A percentile compares a stretch with the other conserved stretches of the same genome.
phyloP scores from a whole-genome alignment of 2,888 invertebrate species.

The Platycheirus albimanus region DNA sequence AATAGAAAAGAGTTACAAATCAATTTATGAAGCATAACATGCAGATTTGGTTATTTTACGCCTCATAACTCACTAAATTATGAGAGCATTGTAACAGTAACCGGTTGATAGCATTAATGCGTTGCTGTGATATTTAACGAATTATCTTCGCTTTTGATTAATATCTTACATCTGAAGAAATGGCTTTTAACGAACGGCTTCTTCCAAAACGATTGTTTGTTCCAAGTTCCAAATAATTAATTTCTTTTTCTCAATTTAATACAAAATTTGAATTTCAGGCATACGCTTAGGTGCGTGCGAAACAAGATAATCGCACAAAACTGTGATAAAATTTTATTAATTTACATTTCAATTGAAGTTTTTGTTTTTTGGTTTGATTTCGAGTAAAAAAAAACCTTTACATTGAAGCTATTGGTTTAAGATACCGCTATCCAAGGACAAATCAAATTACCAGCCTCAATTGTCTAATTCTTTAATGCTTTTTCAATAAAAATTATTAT shows the following conservation, averaged over 20 bases:
- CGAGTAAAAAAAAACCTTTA: not conserved
- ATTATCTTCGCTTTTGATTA: constrained; percentile 17
- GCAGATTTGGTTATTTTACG: constrained; percentile 5
- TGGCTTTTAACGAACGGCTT: constrained; percentile 8
- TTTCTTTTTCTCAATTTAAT: constrained; percentile 16
- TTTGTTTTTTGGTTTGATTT: too few relatives aligned
- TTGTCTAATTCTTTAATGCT: not conserved
- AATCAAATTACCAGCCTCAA: constrained; percentile 5
- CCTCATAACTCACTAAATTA: constrained; percentile 4
- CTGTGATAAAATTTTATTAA: not conserved
- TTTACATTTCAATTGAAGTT: not conserved
- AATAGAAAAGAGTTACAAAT: not conserved
- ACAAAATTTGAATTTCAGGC: constrained; percentile 26
- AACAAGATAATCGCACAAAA: not conserved
- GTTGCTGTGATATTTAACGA: constrained; percentile 27
- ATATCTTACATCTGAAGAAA: constrained; percentile 20
- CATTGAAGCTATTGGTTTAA: constrained; percentile 21
- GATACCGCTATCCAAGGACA: constrained; percentile 10
- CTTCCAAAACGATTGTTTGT: constrained; percentile 9
- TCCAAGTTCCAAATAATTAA: constrained; percentile 26
- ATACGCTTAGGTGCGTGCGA: not conserved
- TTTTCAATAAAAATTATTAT: constrained; percentile 1
- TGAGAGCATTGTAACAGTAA: not conserved
- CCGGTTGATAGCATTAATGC: too few relatives aligned
- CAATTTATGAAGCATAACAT: constrained; percentile 27